Conservation (phyloP, 2,113 vertebrate genomes). For the Carassius gibelio region DNA sequence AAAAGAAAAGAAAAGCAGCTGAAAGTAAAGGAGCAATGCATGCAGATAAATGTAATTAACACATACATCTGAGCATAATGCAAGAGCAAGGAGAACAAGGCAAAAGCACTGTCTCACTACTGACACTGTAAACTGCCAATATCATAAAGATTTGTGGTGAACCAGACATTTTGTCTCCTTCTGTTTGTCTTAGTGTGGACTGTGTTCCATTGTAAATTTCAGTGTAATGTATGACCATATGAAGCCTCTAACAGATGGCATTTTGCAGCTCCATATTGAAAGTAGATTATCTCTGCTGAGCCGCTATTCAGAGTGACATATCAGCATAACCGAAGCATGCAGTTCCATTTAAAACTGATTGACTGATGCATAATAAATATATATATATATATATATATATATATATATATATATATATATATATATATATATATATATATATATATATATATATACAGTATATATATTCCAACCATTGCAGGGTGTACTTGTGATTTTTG, state of each 20-base stretch:
- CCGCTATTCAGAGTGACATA: conserved; percentile 74
- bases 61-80: neutral
- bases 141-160: neutral
- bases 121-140: neutral
- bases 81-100: neutral
- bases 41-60: neutral
- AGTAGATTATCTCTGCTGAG: conserved; percentile 77
- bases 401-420: too few relatives aligned
- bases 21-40: neutral
- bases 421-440: too few relatives aligned
- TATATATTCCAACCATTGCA: conserved; percentile 45
- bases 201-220: conserved; percentile 14
- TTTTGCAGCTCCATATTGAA: conserved; percentile 75
- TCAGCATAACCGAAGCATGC: conserved; percentile 51
- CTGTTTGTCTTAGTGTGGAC: conserved; percentile 17
- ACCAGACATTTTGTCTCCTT: conserved; percentile 15
- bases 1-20: conserved; percentile 11
- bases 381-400: too few relatives aligned
- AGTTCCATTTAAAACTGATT: neutral
- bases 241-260: conserved; percentile 72
- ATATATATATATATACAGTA: too few relatives aligned
- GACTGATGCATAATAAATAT: conserved; percentile 28
- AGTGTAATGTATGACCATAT: neutral
- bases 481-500: neutral
- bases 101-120: neutral